Conservation (phyloP, 2,888 invertebrate species). For the Stegana nigrithorax region DNA sequence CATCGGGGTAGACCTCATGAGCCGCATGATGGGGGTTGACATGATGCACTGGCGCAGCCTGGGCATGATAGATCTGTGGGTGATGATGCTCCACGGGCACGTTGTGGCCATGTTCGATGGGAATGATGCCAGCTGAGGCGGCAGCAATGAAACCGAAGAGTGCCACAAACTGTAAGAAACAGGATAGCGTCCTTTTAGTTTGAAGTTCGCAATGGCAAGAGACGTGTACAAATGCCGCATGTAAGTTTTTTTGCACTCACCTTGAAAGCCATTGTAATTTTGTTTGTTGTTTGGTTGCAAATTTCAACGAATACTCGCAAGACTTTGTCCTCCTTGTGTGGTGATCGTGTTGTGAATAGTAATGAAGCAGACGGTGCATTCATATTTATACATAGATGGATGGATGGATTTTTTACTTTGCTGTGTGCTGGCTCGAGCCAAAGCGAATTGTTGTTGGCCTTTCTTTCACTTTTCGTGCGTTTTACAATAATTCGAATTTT, state of each 20-base stretch:
- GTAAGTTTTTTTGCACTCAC: too few relatives aligned
- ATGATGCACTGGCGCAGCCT: slow-evolving; percentile 41
- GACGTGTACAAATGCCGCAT: too few relatives aligned
- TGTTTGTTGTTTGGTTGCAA: too few relatives aligned
- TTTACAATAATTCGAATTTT: slow-evolving; percentile 31
- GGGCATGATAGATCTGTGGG: slow-evolving; percentile 32
- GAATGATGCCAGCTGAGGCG: slow-evolving; percentile 53
- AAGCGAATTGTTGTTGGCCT: slow-evolving; percentile 33
- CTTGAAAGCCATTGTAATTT: slow-evolving; percentile 66
- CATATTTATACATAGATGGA: too few relatives aligned
- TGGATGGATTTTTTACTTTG: slow-evolving; percentile 39
- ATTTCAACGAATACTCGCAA: too few relatives aligned
- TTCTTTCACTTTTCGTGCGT: slow-evolving; percentile 51
- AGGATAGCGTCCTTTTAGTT: not conserved
- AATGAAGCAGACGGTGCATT: slow-evolving; percentile 47
- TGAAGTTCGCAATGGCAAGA: not conserved
- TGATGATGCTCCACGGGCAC: slow-evolving; percentile 40
- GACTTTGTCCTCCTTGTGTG: slow-evolving; percentile 53
- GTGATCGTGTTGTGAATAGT: slow-evolving; percentile 59
- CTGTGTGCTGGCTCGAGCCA: slow-evolving; percentile 25
- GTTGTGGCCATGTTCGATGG: slow-evolving; percentile 51
- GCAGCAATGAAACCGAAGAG: slow-evolving; percentile 45
- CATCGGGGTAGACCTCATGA: slow-evolving; percentile 57
- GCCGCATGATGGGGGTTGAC: slow-evolving; percentile 35
- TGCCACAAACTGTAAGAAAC: slow-evolving; percentile 44